phyloP scores from a whole-genome alignment of 2,797 vertebrate species.

The Paguma larvata region DNA sequence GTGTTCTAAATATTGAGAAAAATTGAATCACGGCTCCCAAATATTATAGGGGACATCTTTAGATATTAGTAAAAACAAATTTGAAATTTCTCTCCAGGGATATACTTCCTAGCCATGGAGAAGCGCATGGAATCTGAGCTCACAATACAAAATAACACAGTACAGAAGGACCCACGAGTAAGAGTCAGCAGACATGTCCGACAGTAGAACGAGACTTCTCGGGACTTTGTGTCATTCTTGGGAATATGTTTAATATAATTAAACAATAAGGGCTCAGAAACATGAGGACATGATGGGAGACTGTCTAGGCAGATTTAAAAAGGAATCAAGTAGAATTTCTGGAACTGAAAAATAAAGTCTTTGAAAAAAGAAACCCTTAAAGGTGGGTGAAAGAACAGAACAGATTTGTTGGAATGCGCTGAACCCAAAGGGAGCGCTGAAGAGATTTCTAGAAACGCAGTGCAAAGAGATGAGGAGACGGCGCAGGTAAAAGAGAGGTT shows the following conservation, averaged over 20 bases:
- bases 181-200: background rate
- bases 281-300: background rate
- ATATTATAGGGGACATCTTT: background rate
- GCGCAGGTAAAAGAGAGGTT: background rate
- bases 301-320: background rate
- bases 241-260: background rate
- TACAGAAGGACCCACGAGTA: background rate
- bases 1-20: background rate
- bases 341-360: slow-evolving; percentile 21
- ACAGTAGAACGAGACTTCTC: background rate
- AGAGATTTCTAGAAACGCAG: background rate
- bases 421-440: background rate
- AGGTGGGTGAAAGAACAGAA: background rate
- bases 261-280: background rate
- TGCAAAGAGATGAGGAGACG: background rate
- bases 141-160: background rate
- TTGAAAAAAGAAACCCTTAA: background rate
- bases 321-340: slow-evolving; percentile 14
- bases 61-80: background rate
- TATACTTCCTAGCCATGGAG: background rate
- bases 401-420: background rate
- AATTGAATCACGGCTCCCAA: background rate
- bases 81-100: background rate
- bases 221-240: background rate
- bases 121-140: background rate